A percentile compares a stretch with the other conserved stretches of the same genome.
Evolutionary conservation across 2,888 invertebrate genomes (phyloP).

Genomic region (Masnerella sp.): DNA sequence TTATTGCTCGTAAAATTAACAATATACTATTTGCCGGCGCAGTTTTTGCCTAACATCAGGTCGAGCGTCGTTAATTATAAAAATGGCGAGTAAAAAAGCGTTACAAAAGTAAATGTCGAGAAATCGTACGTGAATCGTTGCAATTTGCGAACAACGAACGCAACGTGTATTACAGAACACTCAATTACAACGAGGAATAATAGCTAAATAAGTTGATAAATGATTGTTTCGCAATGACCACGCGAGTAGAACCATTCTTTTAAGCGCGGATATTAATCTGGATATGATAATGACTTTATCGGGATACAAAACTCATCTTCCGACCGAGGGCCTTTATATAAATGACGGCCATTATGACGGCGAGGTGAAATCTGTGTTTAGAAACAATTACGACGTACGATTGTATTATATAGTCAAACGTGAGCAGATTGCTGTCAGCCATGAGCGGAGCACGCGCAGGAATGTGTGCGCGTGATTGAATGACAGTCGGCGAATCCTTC

Average conservation of each 20-base stretch:
- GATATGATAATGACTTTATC: constrained; percentile 39
- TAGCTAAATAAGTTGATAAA: constrained; percentile 48
- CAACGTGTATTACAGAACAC: constrained; percentile 46
- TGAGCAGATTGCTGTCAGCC: constrained; percentile 49
- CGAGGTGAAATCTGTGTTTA: constrained; percentile 53
- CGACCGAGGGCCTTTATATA: constrained; percentile 20
- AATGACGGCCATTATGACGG: constrained; percentile 18
- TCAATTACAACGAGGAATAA: constrained; percentile 34
- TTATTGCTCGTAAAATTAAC: constrained; percentile 45
- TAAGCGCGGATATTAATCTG: constrained; percentile 24
- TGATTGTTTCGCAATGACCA: constrained; percentile 28
- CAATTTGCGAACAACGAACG: constrained; percentile 45
- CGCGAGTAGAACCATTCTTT: constrained; percentile 31
- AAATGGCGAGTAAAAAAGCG: constrained; percentile 34
- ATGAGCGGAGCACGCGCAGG: constrained; percentile 45
- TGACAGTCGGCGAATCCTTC: constrained; percentile 32
- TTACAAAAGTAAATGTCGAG: constrained; percentile 50
- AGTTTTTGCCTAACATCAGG: constrained; percentile 16
- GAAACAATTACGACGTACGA: constrained; percentile 51
- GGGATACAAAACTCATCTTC: constrained; percentile 39
- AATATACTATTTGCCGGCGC: constrained; percentile 20
- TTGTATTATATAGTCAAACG: constrained; percentile 42
- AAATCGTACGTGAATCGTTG: constrained; percentile 50
- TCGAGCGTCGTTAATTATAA: constrained; percentile 38
- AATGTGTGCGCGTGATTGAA: constrained; percentile 55